Evolutionary conservation across 2,113 vertebrate species (phyloP), one percentile per base, ranked within the genome.

Genomic region (Zapus hudsonius): DNA sequence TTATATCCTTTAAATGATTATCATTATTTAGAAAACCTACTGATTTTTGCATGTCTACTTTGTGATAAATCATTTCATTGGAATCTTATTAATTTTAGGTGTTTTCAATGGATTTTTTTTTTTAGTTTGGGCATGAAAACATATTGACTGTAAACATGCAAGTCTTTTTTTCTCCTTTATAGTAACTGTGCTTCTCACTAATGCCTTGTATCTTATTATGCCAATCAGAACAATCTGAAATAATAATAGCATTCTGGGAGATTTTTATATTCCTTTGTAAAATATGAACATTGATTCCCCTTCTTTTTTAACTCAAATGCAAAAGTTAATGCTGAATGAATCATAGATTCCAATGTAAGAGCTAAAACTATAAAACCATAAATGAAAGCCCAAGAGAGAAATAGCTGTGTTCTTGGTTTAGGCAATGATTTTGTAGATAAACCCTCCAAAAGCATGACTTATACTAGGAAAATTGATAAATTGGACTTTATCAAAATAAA

Each of bases 1-100:
- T 84, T 80, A 42, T 59, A 64, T 20, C 15, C 33, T 94, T 94
- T 78, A 93, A 84, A 70, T 85, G 52, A 82, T 74, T 90, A 36
- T 5, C 79, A 2, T 69, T 92, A 72, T 47, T 75, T 80, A 83
- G 87, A 92, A 87, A 83, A 69, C 76, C 70, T 74, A 88, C 42
- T 93, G 84, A 42, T 70, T 93, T 90, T 88, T 93, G 64, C 27
- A 87, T 74, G 13, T 79, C 78, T 84, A 81, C 69, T 87, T 31
- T 90, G 36, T 66, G 92, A 72, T 20, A 59, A 66, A 89, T 92
- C 59, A 72, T 78, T 89, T 92, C 66, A 90, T 80, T 47, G 20
- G 69, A 59, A 75, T 91, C 29, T 40, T 74, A 70, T 79, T 70
- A 91, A 76, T 89, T 87, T 9, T 59, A 29, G 67, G 19, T 84